Evolutionary conservation across 2,113 vertebrate genomes (phyloP).

Genomic region (Gnathonemus echidnorhynchus): DNA sequence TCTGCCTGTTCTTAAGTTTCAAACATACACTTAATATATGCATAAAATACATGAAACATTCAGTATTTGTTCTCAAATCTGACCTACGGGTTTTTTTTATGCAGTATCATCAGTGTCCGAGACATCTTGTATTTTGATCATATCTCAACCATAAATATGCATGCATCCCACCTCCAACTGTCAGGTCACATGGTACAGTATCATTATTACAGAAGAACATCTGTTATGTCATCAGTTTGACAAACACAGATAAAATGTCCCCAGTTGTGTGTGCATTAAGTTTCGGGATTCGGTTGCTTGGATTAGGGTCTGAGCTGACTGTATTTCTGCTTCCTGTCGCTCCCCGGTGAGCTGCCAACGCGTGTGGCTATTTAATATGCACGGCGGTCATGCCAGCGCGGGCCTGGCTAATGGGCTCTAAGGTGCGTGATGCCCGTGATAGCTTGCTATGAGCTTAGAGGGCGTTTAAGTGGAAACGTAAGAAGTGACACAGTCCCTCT

Average conservation of each 20-base stretch:
- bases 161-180: background rate
- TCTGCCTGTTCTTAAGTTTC: background rate
- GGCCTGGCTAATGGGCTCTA: background rate
- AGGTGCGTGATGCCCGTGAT: background rate
- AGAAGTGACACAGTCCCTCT: background rate
- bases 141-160: background rate
- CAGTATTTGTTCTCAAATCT: background rate
- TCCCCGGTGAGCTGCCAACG: background rate
- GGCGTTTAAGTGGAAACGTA: constrained; percentile 20
- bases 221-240: background rate
- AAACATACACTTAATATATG: background rate
- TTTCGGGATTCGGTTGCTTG: background rate
- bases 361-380: background rate
- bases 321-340: background rate
- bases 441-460: constrained; percentile 23
- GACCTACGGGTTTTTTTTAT: background rate
- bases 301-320: background rate
- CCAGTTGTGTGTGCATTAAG: background rate
- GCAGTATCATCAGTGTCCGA: background rate
- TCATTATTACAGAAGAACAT: background rate
- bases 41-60: background rate
- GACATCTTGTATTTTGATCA: background rate
- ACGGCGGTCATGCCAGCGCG: background rate
- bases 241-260: background rate
- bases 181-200: background rate